Base-by-base conservation (phyloP, 2,113 vertebrate species). In the Panurus biarmicus region DNA sequence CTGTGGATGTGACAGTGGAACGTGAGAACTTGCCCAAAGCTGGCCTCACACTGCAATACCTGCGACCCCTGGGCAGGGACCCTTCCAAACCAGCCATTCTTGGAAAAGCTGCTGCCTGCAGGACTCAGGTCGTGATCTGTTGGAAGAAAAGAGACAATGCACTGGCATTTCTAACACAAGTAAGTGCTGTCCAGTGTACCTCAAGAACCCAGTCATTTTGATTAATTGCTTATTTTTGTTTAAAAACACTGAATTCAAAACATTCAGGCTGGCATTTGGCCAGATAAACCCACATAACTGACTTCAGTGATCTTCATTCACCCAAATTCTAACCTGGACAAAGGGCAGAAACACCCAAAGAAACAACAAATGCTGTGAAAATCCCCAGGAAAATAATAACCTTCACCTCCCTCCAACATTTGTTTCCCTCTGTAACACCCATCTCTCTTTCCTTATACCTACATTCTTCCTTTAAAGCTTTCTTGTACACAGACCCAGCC, bases 21-120 rank as follows among this genome's bases (percentile, higher is more conserved):
- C 83, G 89, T 0, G 8, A 40, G 40, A 84, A 65, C 9, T 47
- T 70, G 89, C 83, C 90, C 90, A 94, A 92, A 38, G 65, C 54
- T 33, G 93, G 66, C 16, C 70, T 29, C 14, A 62, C 81, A 5
- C 96, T 97, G 96, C 97, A 98, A 25, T 85, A 97, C 65, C 84
- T 97, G 73, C 18, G 82, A 60, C 69, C 36, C 8, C 57, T 31
- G 56, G 87, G 47, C 60, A 85, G 70, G 19, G 83, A 83, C 9
- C 53, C 53, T 40, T 82, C 35, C 8, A 36, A 95, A 79, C 0
- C 22, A 48, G 97, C 93, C 92, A 96, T 96, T 44, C 67, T 33
- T 56, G 67, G 62, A 17, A 58, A 72, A 65, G 83, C 82, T 84
- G 77, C 58, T 67, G 60, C 94, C 97, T 97, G 87, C 36, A 36